phyloP scores from a whole-genome alignment of 1,140 invertebrate species.

The Leptinotarsa defecta region DNA sequence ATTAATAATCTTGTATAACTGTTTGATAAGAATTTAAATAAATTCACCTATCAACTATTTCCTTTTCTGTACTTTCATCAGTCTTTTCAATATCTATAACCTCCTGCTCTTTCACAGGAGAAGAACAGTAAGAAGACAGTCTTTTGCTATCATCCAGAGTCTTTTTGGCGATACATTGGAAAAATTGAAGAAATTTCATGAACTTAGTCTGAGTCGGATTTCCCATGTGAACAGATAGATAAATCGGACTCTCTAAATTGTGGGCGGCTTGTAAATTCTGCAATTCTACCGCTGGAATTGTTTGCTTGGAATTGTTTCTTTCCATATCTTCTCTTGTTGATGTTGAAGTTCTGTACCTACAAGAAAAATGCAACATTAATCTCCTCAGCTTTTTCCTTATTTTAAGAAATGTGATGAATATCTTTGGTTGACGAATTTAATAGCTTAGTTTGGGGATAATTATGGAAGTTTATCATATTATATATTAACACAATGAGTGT shows the following conservation, averaged over 20 bases:
- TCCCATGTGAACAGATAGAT: constrained; percentile 33
- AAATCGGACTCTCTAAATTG: constrained; percentile 20
- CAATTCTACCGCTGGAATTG: not conserved
- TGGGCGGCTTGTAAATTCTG: too few species aligned
- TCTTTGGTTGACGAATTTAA: too few species aligned
- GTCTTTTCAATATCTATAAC: constrained; percentile 26
- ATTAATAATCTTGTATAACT: too few species aligned
- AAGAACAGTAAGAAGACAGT: constrained; percentile 19
- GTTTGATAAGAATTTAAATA: too few species aligned
- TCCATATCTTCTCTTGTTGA: not conserved
- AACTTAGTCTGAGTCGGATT: constrained; percentile 21
- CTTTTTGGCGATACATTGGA: constrained; percentile 37
- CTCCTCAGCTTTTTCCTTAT: too few species aligned
- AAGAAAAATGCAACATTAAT: too few species aligned
- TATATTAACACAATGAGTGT: too few species aligned
- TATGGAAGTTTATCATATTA: too few species aligned
- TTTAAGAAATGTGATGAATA: too few species aligned
- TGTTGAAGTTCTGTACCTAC: too few species aligned
- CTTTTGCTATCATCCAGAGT: constrained; percentile 37
- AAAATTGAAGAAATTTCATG: constrained; percentile 29
- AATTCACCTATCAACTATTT: not conserved
- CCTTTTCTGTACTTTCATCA: not conserved
- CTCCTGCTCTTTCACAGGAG: constrained; percentile 25
- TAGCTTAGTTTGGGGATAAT: too few species aligned
- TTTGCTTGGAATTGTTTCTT: not conserved